Conservation (phyloP, 2,888 invertebrate genomes). For the Sturmia bella region DNA sequence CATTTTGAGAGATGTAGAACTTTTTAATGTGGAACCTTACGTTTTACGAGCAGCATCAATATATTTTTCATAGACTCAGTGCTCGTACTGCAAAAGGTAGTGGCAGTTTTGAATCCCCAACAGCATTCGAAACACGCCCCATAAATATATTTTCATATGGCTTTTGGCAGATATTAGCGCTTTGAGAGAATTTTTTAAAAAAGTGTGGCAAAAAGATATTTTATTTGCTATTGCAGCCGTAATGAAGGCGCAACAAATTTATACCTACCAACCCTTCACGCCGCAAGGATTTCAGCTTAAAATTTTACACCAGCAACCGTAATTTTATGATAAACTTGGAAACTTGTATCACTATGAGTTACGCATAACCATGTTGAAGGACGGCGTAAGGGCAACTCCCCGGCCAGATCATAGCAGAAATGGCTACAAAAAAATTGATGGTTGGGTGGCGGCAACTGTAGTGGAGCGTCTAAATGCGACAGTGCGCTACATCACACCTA, state of each 20-base stretch:
- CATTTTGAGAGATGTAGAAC: slow-evolving; percentile 70
- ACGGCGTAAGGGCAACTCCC: slow-evolving; percentile 75
- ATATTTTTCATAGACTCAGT: slow-evolving; percentile 72
- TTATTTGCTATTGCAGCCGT: slow-evolving; percentile 73
- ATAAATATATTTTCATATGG: slow-evolving; percentile 78
- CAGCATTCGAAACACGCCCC: slow-evolving; percentile 74
- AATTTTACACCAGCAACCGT: slow-evolving; percentile 17
- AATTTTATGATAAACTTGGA: slow-evolving; percentile 75
- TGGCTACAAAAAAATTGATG: slow-evolving; percentile 74
- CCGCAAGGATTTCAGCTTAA: slow-evolving; percentile 71
- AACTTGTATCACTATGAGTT: slow-evolving; percentile 74
- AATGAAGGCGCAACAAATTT: slow-evolving; percentile 68
- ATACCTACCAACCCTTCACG: slow-evolving; percentile 77
- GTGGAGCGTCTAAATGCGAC: slow-evolving; percentile 76
- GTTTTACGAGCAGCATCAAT: slow-evolving; percentile 73
- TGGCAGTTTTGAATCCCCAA: slow-evolving; percentile 73
- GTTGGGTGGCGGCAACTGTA: slow-evolving; percentile 72
- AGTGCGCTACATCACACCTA: slow-evolving; percentile 73
- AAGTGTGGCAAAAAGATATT: slow-evolving; percentile 75
- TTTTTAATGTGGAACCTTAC: slow-evolving; percentile 71
- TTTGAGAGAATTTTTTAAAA: slow-evolving; percentile 71
- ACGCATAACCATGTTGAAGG: slow-evolving; percentile 76
- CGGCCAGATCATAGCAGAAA: slow-evolving; percentile 45
- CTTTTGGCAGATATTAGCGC: slow-evolving; percentile 61
- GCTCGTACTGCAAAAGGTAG: slow-evolving; percentile 68